Base-by-base conservation (phyloP, 2,888 invertebrate species). In the Spilosoma lubricipeda region DNA sequence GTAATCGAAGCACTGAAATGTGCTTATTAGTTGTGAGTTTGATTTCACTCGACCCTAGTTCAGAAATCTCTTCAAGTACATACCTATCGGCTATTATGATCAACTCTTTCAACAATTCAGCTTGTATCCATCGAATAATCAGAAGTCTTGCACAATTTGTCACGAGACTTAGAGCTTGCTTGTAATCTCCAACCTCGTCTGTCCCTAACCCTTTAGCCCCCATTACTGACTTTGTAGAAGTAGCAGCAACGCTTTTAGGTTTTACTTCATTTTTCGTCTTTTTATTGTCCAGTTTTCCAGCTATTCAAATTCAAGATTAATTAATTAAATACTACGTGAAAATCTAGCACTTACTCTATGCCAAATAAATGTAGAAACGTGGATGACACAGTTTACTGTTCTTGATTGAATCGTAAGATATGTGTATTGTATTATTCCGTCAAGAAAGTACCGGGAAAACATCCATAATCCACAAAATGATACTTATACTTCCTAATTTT, bases 111-210 rank as follows among this genome's bases (percentile, higher is more conserved):
- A 92, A 76, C 42, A 95, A 81, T 64, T 91, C 91, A 1, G 89
- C 90, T 78, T 94, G 93, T 36, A 95, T 72, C 94, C 94, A 94
- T 75, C 92, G 82, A 36, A 93, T 89, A 68, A 92, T 88, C 48
- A 93, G 74, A 3, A 93, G 76, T 67, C 94, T 89, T 1, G 92
- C 92, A 76, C 91, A 93, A 23, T 94, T 92, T 0, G 86, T 89
- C 59, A 93, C 90, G 15, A 94, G 81, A 39, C 90, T 89, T 0
- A 93, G 23, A 0, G 91, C 85, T 80, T 92, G 91, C 70, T 82
- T 90, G 73, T 93, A 94, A 75, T 93, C 92, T 9, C 82, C 88
- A 0, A 85, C 63, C 3, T 84, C 91, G 27, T 91, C 91, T 0
- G 77, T 73, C 23, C 85, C 39, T 79, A 86, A 92, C 0, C 78